phyloP scores from a whole-genome alignment of 2,113 vertebrate genomes.

The Dryoscopus gambensis region DNA sequence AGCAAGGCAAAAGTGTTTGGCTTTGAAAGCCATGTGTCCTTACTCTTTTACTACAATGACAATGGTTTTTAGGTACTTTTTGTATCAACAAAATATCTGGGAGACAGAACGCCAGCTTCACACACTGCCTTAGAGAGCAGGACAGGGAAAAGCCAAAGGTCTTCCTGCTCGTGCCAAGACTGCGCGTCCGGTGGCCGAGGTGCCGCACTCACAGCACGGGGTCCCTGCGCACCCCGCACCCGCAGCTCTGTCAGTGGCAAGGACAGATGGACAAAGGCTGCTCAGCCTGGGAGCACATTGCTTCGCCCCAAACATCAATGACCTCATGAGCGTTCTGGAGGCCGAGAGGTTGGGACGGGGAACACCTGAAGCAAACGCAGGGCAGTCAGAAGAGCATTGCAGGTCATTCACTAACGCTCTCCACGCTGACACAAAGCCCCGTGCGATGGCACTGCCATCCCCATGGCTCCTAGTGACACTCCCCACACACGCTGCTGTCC shows the following conservation, averaged over 20 bases:
- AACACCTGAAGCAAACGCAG: not conserved
- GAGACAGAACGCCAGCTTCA: not conserved
- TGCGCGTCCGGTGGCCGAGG: rapidly evolving
- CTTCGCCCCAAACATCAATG: not conserved
- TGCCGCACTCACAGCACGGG: rapidly evolving
- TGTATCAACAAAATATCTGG: not conserved
- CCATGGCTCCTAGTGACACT: rapidly evolving
- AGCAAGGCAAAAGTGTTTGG: not conserved
- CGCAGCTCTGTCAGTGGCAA: rapidly evolving
- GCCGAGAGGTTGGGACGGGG: not conserved
- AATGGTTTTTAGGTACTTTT: rapidly evolving
- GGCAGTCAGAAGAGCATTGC: rapidly evolving
- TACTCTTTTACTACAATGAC: rapidly evolving
- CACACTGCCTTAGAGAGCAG: not conserved
- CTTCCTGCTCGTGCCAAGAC: not conserved
- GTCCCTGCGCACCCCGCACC: not conserved
- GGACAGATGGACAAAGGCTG: not conserved
- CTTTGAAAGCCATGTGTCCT: rapidly evolving
- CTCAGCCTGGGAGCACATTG: not conserved
- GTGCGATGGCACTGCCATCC: rapidly evolving
- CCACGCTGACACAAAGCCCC: not conserved
- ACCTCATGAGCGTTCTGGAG: rapidly evolving
- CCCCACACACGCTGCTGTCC: not conserved
- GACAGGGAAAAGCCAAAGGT: not conserved
- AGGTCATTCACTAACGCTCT: rapidly evolving